Base-by-base conservation (phyloP, 2,888 invertebrate species). In the Rhingia campestris region DNA sequence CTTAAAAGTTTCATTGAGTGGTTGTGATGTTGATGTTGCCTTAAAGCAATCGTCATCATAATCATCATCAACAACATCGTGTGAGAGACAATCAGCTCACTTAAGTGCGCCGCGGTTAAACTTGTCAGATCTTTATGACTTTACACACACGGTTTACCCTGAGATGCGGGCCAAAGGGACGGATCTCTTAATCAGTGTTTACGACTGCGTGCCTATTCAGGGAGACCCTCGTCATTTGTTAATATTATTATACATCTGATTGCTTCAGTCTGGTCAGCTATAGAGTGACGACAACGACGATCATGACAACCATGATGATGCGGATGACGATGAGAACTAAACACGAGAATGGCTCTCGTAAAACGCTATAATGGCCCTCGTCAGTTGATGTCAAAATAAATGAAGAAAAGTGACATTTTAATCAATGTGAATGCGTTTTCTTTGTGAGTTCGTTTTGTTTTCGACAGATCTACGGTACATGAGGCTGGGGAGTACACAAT, bases 361-460 rank as follows among this genome's bases (percentile, higher is more conserved):
- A 86, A 81, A 75, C 73, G 58, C 61, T 64, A 81, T 86, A 89
- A 89, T 89, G 89, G 88, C 87, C 88, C 87, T 88, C 88, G 90
- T 91, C 90, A 91, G 88, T 90, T 89, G 88, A 87, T 89, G 90
- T 90, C 90, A 90, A 90, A 90, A 90, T 90, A 90, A 90, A 90
- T 90, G 89, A 90, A 90, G 90, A 89, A 89, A 90, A 90, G 88
- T 90, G 90, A 90, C 89, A 89, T 89, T 90, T 90, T 90, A 90
- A 90, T 90, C 90, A 90, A 90, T 88, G 89, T 89, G 89, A 87
- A 87, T 87, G 86, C 77, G 82, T 88, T 88, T 67, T 69, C 77
- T 81, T 77, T 82, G 66, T 72, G 54, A 30, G 43, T 32, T 67
- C 9, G 69, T 47, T 49, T 59, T 49, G 45, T 67, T 53, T 69